These are phyloP conservation scores for Polietes domitor DNA, from an alignment of 2,888 invertebrate genomes.

Conservation along the genomic window DNA sequence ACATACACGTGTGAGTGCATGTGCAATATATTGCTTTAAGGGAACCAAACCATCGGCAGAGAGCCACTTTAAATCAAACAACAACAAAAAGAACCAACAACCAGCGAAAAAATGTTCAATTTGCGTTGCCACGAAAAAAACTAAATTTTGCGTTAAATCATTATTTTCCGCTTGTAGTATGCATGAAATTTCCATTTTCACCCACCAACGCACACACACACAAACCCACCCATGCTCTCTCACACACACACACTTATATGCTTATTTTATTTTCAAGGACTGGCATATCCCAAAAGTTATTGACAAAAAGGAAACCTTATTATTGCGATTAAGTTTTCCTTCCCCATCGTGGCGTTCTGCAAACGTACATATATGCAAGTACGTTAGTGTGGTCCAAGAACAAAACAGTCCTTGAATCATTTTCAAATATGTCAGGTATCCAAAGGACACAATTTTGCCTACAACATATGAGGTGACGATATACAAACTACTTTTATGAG, in stretches of 20 bases:
- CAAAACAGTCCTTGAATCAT: too few species aligned
- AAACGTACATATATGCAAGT: background rate
- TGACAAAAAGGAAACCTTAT: conserved; percentile 35
- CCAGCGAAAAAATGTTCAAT: conserved; percentile 75
- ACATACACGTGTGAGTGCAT: background rate
- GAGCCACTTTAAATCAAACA: conserved; percentile 69
- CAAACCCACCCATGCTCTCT: background rate
- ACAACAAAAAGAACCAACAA: background rate
- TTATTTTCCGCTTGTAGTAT: conserved; percentile 78
- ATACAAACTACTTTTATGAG: too few species aligned
- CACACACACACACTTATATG: too few species aligned
- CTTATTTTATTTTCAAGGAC: conserved; percentile 30
- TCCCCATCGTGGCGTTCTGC: background rate
- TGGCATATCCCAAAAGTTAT: conserved; percentile 22
- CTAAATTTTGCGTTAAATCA: conserved; percentile 79
- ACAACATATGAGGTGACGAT: too few species aligned
- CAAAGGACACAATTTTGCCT: too few species aligned
- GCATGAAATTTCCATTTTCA: conserved; percentile 71
- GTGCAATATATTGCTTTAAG: background rate
- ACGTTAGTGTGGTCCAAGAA: too few species aligned
- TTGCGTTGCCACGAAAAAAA: conserved; percentile 70
- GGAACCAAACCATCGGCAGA: conserved; percentile 39
- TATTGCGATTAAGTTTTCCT: conserved; percentile 15
- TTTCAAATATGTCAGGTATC: too few species aligned
- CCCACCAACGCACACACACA: background rate